Evolutionary conservation across 1,140 invertebrate genomes (phyloP), one percentile per base, ranked within the genome.

Genomic region (Notospermus geniculatus): DNA sequence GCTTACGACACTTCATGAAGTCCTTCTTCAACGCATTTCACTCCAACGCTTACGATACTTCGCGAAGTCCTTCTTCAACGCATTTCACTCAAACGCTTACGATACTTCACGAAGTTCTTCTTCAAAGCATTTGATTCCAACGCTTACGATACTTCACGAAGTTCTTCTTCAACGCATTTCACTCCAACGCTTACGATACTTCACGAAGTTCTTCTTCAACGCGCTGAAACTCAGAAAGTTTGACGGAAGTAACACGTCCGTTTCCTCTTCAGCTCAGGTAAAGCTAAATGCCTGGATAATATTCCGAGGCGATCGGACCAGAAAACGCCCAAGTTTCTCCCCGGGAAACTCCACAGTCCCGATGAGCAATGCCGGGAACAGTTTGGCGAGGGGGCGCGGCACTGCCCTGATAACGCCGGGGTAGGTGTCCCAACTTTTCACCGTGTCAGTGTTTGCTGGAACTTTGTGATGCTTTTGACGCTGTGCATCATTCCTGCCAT

Each of bases 361-460:
- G 86, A 90, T 55, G 87, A 89, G 53, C 92, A 95, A 80, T 94
- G 92, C 80, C 86, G 88, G 41, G 84, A 93, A 61, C 90, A 92
- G 72, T 92, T 92, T 78, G 90, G 90, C 11, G 83, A 86, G 15
- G 85, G 86, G 2, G 88, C 92, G 17, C 82, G 78, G 28, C 83
- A 85, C 39, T 94, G 92, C 71, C 85, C 88, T 1, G 83, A 87
- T 15, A 84, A 91, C 73, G 83, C 43, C 53, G 22, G 56, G 60
- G 32, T 36, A 36, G 15, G 32, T 36, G 32, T 4, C 32, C 15
- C 5, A 4, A 36, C 15, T 4, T 36, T 7, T 7, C 5, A 36
- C 32, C 32, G 32, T n/a, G 32, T 36, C 32, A 7, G 15, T 36
- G 15, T 36, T 7, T 36, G 32, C 4, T 36, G 15, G 5, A 7